Evolutionary conservation across 2,113 vertebrate species (phyloP), one percentile per base, ranked within the genome.

Genomic region (Chroicocephalus ridibundus): DNA sequence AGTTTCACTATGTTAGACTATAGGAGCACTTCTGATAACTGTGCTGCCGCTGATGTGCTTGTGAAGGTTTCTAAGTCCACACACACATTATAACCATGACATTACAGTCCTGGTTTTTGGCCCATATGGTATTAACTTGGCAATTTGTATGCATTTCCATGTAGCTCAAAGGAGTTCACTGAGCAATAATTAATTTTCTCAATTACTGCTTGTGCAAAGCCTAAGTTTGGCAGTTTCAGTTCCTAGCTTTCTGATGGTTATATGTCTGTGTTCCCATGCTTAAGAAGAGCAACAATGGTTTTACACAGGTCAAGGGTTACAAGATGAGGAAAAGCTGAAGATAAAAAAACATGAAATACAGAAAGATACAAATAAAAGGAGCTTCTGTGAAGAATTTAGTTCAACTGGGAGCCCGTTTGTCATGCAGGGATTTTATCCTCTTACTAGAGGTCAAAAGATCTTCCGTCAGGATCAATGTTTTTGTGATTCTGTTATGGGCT

Each of bases 301-400:
- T 82, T 82, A 44, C 22, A 26, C 10, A 76, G 10, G 9, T 22
- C 42, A 93, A 65, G 14, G 8, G 6, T 89, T 82, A 52, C 2
- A 64, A 57, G 40, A 64, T 69, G 9, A 70, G 17, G 11, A 85
- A 91, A 72, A 69, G 2, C 11, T 80, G 21, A 75, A 71, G 51
- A 26, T 16, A 44, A 61, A 57, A 36, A 2, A 0, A 1, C 10
- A 52, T 29, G 4, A 52, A 61, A 27, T 61, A 65, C 2, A 80
- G 10, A 85, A 68, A 76, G 22, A 61, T 40, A 21, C 4, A 88
- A 75, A 61, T 22, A 61, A 64, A 83, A 80, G 34, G 2, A 74
- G 2, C 1, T 76, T 86, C 8, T 57, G 5, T 51, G 27, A 65
- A 86, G 46, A 72, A 20, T 69, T 54, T 51, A 57, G 14, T 57